Evolutionary conservation across 37 sponge, comb jelly and placozoan genomes (phyloP).

Genomic region (Amphimedon queenslandica): DNA sequence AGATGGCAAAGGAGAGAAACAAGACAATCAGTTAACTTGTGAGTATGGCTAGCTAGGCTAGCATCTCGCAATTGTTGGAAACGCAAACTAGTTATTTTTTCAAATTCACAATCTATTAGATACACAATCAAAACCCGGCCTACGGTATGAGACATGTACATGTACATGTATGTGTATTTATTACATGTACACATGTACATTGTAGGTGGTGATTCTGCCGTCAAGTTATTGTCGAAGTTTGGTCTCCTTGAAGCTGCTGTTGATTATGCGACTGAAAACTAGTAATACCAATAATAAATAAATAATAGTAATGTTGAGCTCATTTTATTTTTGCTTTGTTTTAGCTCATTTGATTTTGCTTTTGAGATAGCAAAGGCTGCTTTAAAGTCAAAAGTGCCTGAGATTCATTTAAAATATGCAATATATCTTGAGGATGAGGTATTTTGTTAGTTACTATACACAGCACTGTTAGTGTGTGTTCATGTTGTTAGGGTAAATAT

Average conservation of each 20-base stretch:
- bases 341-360: conserved; percentile 96
- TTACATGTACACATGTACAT: not conserved
- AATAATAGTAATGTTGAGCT: too few species aligned
- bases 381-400: conserved; percentile 82
- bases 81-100: too few species aligned
- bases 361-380: conserved; percentile 86
- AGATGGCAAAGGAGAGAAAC: too few species aligned
- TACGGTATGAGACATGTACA: too few species aligned
- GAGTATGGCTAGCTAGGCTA: too few species aligned
- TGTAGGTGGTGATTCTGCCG: conserved; percentile 93
- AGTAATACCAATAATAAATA: conserved; percentile 38
- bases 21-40: too few species aligned
- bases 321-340: too few species aligned
- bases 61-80: too few species aligned
- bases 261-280: conserved; percentile 94
- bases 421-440: conserved; percentile 97
- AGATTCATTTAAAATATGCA: conserved; percentile 93
- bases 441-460: not conserved
- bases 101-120: too few species aligned
- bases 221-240: conserved; percentile 93
- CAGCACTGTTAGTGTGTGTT: too few species aligned
- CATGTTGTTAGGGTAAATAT: conserved; percentile 80
- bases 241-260: conserved; percentile 91
- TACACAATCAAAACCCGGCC: too few species aligned
- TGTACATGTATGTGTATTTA: not conserved